A percentile compares a stretch with the other conserved stretches of the same genome.
These are phyloP conservation scores for Daphoenositta chrysoptera DNA, from an alignment of 2,113 vertebrate species.

Conservation along the genomic window DNA sequence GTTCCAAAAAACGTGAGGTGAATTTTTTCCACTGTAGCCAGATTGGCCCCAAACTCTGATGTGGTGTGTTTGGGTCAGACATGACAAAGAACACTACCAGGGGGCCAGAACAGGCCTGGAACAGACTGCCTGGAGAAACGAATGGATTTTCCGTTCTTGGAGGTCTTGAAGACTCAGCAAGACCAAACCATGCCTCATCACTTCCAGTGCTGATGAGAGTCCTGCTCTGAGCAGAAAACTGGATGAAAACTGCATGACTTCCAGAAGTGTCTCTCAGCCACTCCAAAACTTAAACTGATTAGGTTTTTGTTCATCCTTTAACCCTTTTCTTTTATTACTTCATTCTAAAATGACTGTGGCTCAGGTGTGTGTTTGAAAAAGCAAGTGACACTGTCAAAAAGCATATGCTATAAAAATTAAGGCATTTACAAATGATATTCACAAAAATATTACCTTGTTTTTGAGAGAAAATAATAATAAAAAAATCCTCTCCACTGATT, in stretches of 20 bases:
- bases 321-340: not conserved
- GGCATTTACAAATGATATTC: not conserved
- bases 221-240: not conserved
- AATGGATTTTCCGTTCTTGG: not conserved
- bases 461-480: not conserved
- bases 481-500: not conserved
- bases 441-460: not conserved
- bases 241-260: not conserved
- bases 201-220: not conserved
- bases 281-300: not conserved
- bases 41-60: not conserved
- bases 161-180: not conserved
- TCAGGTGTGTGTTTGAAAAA: not conserved
- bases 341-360: not conserved
- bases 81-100: rapidly evolving
- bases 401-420: not conserved
- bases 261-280: not conserved
- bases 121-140: not conserved
- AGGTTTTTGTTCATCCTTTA: not conserved
- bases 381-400: not conserved
- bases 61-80: rapidly evolving
- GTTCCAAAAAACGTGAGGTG: not conserved
- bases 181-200: not conserved
- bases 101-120: not conserved
- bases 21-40: not conserved